Evolutionary conservation across 2,113 vertebrate genomes (phyloP).

Genomic region (Myiopsitta monachus): DNA sequence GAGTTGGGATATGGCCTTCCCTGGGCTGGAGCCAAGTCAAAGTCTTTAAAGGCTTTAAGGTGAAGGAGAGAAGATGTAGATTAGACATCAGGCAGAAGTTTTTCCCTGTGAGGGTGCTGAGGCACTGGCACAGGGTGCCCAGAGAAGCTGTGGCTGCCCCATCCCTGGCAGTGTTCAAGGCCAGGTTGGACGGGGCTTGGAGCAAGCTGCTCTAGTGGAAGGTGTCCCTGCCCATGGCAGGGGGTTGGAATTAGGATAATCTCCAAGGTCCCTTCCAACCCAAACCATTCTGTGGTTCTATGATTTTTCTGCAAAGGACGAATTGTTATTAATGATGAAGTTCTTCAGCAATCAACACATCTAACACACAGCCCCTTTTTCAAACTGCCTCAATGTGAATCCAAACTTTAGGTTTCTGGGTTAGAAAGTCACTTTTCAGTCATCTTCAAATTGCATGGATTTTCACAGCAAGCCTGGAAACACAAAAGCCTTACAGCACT

Average conservation of each 20-base stretch:
- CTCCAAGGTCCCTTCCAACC: background rate
- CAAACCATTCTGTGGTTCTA: background rate
- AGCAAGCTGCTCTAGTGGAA: background rate
- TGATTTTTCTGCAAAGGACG: background rate
- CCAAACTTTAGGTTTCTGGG: background rate
- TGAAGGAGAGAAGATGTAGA: background rate
- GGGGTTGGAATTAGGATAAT: background rate
- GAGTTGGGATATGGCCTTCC: background rate
- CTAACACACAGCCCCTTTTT: background rate
- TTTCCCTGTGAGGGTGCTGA: background rate
- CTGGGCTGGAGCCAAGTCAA: background rate
- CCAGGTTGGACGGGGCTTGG: background rate
- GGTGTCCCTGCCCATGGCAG: background rate
- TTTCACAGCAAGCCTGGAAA: background rate
- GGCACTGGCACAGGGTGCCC: background rate
- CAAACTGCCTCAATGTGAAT: background rate
- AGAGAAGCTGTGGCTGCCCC: background rate
- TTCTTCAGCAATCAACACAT: background rate
- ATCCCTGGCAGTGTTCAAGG: background rate
- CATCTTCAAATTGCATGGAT: background rate
- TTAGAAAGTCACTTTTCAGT: background rate
- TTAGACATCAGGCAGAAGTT: background rate
- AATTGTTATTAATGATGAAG: background rate
- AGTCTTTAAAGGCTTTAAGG: background rate
- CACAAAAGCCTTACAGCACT: background rate